Evolutionary conservation across 2,888 invertebrate genomes (phyloP).

Genomic region (Elegia similella): DNA sequence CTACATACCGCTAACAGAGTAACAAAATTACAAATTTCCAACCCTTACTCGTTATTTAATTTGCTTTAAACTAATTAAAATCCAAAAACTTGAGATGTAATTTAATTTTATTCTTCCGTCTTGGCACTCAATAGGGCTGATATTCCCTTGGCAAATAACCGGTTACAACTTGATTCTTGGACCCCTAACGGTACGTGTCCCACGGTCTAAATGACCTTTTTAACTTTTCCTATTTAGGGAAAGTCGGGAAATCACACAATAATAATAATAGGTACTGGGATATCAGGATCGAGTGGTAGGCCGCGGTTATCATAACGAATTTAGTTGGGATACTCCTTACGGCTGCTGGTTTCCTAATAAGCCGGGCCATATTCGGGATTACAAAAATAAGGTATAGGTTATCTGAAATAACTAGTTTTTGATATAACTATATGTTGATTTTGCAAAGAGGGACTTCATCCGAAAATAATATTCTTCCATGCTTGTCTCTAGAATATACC

Average conservation of each 20-base stretch:
- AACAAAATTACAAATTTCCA: slow-evolving; percentile 26
- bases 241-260: slow-evolving; percentile 71
- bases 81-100: slow-evolving; percentile 76
- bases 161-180: slow-evolving; percentile 13
- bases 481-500: too few species aligned
- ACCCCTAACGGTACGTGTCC: slow-evolving; percentile 57
- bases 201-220: slow-evolving; percentile 74
- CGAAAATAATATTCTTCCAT: too few species aligned
- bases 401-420: neutral
- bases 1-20: slow-evolving; percentile 11
- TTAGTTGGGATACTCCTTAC: slow-evolving; percentile 19
- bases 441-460: too few species aligned
- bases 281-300: slow-evolving; percentile 58
- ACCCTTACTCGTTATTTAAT: slow-evolving; percentile 67
- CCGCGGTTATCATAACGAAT: slow-evolving; percentile 55
- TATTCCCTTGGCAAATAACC: slow-evolving; percentile 8
- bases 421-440: too few species aligned
- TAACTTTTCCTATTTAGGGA: slow-evolving; percentile 81
- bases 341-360: slow-evolving; percentile 13
- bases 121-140: slow-evolving; percentile 23
- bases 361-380: neutral
- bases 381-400: neutral
- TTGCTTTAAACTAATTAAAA: slow-evolving; percentile 79
- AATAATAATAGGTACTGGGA: slow-evolving; percentile 68
- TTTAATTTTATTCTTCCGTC: slow-evolving; percentile 70